phyloP scores from a whole-genome alignment of 2,797 vertebrate species.

The Dipus sagitta region DNA sequence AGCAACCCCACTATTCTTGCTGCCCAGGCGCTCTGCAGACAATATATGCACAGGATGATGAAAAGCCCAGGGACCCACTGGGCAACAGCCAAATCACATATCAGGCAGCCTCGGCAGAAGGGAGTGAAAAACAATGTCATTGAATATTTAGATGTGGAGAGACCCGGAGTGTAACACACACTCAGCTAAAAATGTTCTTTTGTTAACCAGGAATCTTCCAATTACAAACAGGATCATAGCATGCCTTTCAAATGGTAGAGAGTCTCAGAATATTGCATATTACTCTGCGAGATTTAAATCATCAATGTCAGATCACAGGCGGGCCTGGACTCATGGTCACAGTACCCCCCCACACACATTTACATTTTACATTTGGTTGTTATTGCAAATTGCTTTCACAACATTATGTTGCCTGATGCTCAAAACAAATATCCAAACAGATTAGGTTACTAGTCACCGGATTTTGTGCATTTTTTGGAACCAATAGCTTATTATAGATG shows the following conservation, averaged over 20 bases:
- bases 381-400: constrained; percentile 52
- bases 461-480: background rate
- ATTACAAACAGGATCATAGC: constrained; percentile 69
- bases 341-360: constrained; percentile 58
- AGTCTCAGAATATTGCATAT: constrained; percentile 66
- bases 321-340: constrained; percentile 1
- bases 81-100: constrained; percentile 79
- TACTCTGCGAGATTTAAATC: constrained; percentile 70
- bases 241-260: constrained; percentile 61
- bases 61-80: constrained; percentile 74
- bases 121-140: constrained; percentile 75
- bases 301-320: constrained; percentile 63
- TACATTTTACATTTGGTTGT: background rate
- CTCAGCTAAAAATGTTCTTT: constrained; percentile 58
- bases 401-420: background rate
- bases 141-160: constrained; percentile 80
- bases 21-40: constrained; percentile 70
- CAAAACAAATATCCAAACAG: constrained; percentile 42
- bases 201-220: constrained; percentile 68
- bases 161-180: constrained; percentile 60
- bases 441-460: constrained; percentile 47
- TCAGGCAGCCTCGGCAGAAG: constrained; percentile 68
- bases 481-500: background rate
- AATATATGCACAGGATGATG: constrained; percentile 79
- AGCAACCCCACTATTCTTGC: constrained; percentile 81